Evolutionary conservation across 2,888 invertebrate species (phyloP), one percentile per base, ranked within the genome.

Genomic region (Cinara cedri): DNA sequence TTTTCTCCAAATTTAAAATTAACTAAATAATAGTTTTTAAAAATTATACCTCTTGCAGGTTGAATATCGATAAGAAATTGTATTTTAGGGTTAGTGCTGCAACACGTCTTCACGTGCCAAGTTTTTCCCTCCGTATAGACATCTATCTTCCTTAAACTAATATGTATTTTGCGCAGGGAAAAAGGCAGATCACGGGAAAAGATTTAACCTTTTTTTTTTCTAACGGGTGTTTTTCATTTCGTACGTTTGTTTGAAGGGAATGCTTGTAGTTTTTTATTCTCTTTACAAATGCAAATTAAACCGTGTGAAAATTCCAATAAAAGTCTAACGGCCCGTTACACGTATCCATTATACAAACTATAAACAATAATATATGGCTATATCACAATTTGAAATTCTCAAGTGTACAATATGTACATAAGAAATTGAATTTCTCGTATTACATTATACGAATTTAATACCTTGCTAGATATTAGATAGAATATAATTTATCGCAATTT

Each of bases 111-210:
- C 51, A 19, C 63, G 63, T 65, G 54, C 63, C 74, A 75, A 75
- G 54, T 75, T 54, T 44, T n/a, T 11, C 49, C 16, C 16, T 19
- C 16, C 8, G 24, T n/a, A n/a, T n/a, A 63, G 42, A 65, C 74
- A 75, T 75, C n/a, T 54, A 75, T 65, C 54, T 75, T 65, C n/a
- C 44, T 75, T 75, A 65, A 75, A 54, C 65, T 75, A 75, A 75
- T 75, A 75, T 65, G 65, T 75, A 54, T 65, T 65, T 24, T 51
- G 51, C 42, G 63, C 6, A 34, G 19, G n/a, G 66, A 26, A 65
- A 44, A 62, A 51, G n/a, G 13, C 62, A 54, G 74, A 65, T 63
- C 51, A 63, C 13, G 51, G n/a, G 11, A 42, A 62, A 63, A 51
- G 51, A 54, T 74, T 74, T 42, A 63, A 74, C 44, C 42, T 75